Evolutionary conservation across 2,888 invertebrate species (phyloP).

Genomic region (Enoplolaimus lenunculus): DNA sequence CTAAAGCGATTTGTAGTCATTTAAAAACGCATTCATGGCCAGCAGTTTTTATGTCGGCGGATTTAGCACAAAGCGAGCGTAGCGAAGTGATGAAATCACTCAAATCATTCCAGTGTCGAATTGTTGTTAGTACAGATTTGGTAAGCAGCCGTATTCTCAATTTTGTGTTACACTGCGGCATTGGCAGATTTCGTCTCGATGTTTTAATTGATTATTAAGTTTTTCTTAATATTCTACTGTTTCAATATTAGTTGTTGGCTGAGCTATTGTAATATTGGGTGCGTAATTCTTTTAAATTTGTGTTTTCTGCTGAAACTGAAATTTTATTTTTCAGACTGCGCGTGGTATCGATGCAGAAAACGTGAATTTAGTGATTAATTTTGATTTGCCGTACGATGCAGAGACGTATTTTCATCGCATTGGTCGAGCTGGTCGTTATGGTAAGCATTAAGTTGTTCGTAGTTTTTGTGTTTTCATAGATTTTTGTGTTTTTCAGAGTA

Average conservation of each 20-base stretch:
- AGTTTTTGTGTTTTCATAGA: no score
- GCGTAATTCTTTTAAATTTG: no score
- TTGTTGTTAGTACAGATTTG: conserved; percentile 68
- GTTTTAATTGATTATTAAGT: no score
- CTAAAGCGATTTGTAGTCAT: conserved; percentile 59
- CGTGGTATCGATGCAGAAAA: conserved; percentile 85
- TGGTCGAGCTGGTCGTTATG: conserved; percentile 85
- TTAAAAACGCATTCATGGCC: conserved; percentile 62
- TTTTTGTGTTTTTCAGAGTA: no score
- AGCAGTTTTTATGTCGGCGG: conserved; percentile 60
- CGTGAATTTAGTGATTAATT: conserved; percentile 79
- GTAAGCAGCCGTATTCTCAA: no score
- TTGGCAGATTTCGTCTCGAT: no score
- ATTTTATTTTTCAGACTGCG: conserved; percentile 50
- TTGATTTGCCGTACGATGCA: conserved; percentile 65
- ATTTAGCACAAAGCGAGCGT: conserved; percentile 62
- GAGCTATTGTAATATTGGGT: no score
- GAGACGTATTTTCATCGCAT: conserved; percentile 83
- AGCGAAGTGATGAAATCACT: conserved; percentile 60
- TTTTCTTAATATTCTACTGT: no score
- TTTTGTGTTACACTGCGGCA: no score
- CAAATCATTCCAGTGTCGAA: conserved; percentile 63
- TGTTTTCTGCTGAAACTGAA: background rate
- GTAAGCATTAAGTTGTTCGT: no score
- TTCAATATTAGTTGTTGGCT: no score